A percentile compares a stretch with the other conserved stretches of the same genome.
Evolutionary conservation across 2,113 vertebrate genomes (phyloP).

Genomic region (Sinocyclocheilus anophthalmus): DNA sequence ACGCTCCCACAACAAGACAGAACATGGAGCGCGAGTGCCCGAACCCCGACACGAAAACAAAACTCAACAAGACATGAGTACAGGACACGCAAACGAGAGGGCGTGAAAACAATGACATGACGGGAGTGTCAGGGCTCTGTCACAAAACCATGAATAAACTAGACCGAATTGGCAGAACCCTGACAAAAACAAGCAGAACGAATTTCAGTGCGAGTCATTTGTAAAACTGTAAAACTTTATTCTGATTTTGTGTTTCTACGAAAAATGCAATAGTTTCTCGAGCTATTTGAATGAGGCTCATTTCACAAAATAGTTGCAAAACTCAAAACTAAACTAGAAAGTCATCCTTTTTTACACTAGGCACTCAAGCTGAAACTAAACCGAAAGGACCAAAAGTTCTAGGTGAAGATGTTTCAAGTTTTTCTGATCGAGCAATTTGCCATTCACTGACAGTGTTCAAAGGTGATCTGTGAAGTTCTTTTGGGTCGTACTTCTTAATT

Average conservation of each 20-base stretch:
- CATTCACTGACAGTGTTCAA: constrained; percentile 38
- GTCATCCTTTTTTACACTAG: not conserved
- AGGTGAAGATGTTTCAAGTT: constrained; percentile 18
- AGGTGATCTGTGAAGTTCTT: constrained; percentile 38
- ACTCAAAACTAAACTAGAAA: not conserved
- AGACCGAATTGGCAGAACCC: too few relatives aligned
- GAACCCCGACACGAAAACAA: too few relatives aligned
- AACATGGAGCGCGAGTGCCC: too few relatives aligned
- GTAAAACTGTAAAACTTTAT: not conserved
- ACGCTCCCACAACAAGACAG: too few relatives aligned
- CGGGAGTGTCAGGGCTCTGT: too few relatives aligned
- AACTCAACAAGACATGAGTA: too few relatives aligned
- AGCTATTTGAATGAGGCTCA: not conserved
- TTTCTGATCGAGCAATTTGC: constrained; percentile 29
- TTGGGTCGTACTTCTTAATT: constrained; percentile 27
- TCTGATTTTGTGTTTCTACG: not conserved
- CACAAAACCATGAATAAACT: too few relatives aligned
- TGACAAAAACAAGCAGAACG: not conserved
- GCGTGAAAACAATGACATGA: too few relatives aligned
- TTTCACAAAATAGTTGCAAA: constrained; percentile 1
- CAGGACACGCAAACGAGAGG: too few relatives aligned
- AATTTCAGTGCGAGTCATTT: not conserved
- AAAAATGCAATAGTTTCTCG: not conserved
- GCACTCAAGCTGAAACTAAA: constrained; percentile 3
- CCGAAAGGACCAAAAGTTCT: not conserved